Evolutionary conservation across 2,113 vertebrate genomes (phyloP).

Genomic region (Eublepharis macularius): DNA sequence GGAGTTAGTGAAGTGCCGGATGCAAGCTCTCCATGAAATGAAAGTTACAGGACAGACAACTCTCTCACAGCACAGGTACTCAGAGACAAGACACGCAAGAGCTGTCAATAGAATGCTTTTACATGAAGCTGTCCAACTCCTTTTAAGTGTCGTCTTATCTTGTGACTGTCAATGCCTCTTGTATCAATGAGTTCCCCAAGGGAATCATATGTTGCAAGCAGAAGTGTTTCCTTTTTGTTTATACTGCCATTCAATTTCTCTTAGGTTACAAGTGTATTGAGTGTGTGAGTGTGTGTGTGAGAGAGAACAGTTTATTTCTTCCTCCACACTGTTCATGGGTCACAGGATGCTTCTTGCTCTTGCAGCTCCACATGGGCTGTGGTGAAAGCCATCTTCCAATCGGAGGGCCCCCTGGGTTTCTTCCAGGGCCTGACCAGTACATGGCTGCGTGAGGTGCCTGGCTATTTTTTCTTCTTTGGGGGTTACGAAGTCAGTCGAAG

Average conservation of each 20-base stretch:
- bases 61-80: conserved; percentile 36
- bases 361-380: conserved; percentile 60
- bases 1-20: conserved; percentile 62
- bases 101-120: not conserved
- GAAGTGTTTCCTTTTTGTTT: not conserved
- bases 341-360: not conserved
- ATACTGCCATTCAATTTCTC: not conserved
- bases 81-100: not conserved
- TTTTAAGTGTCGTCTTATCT: not conserved
- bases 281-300: not conserved
- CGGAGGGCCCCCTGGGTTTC: conserved; percentile 53
- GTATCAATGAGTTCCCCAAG: not conserved
- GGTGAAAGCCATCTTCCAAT: conserved; percentile 40
- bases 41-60: conserved; percentile 42
- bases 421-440: conserved; percentile 65
- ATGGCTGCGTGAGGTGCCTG: conserved; percentile 63
- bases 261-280: too few species aligned
- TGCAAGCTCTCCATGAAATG: conserved; percentile 61
- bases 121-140: not conserved
- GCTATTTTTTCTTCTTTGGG: conserved; percentile 69
- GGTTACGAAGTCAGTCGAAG: conserved; percentile 59
- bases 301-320: not conserved
- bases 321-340: not conserved
- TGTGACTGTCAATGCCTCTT: not conserved
- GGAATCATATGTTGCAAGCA: not conserved